Evolutionary conservation across 2,113 vertebrate genomes (phyloP).

Genomic region (Cyrtonyx montezumae): DNA sequence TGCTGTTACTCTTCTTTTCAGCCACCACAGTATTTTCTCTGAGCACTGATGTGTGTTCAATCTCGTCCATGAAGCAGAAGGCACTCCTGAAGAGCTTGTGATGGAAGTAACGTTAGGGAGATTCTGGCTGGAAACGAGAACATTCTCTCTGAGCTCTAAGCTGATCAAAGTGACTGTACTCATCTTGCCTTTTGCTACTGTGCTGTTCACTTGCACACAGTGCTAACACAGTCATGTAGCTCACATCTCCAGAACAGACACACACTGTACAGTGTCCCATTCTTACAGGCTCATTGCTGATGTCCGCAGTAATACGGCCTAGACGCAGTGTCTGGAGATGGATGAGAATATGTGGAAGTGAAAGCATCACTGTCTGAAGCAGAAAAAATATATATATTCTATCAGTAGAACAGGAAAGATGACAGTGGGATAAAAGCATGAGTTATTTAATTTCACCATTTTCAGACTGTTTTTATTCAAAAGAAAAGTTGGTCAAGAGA

Average conservation of each 20-base stretch:
- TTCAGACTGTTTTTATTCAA: not conserved
- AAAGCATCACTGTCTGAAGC: not conserved
- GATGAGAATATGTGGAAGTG: rapidly evolving
- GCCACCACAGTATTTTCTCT: not conserved
- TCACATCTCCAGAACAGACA: not conserved
- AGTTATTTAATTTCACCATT: not conserved
- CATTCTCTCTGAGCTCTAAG: not conserved
- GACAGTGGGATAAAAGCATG: not conserved
- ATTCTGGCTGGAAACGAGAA: not conserved
- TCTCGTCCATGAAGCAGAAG: not conserved
- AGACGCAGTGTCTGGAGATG: not conserved
- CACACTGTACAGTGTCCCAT: not conserved
- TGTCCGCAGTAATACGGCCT: not conserved
- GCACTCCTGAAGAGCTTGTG: not conserved
- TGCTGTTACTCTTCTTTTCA: constrained; percentile 20
- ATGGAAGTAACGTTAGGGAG: not conserved
- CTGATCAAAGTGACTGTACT: not conserved
- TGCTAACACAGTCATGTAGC: not conserved
- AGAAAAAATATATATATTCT: not conserved
- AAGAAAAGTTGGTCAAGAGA: not conserved
- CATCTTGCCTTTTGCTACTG: not conserved
- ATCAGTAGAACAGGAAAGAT: not conserved
- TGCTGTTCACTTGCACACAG: not conserved
- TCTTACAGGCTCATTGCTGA: not conserved
- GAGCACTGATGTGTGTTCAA: not conserved